Percentiles rank a stretch among this genome's conserved stretches.
phyloP scores from a whole-genome alignment of 2,797 vertebrate species.

The Sebastes vulpes region DNA sequence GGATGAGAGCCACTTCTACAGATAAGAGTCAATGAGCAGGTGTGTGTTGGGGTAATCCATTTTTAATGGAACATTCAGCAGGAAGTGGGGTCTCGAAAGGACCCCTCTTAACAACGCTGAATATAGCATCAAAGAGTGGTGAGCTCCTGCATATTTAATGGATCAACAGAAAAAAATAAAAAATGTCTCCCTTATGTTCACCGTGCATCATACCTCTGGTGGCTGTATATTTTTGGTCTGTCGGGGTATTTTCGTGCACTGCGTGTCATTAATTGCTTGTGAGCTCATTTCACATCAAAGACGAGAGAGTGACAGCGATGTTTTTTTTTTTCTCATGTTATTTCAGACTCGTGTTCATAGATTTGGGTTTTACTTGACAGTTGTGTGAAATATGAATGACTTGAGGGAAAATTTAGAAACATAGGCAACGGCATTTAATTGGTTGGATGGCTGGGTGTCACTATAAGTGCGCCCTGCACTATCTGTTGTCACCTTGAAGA shows the following conservation, averaged over 20 bases:
- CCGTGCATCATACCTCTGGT: not conserved
- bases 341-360: not conserved
- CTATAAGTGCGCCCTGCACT: not conserved
- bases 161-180: not conserved
- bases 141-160: slow-evolving; percentile 42
- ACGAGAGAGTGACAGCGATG: not conserved
- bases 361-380: slow-evolving; percentile 8
- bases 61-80: slow-evolving; percentile 70
- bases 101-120: slow-evolving; percentile 42
- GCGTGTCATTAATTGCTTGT: slow-evolving; percentile 9
- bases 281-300: slow-evolving; percentile 31
- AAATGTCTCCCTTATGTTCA: not conserved
- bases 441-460: not conserved
- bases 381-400: not conserved
- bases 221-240: not conserved
- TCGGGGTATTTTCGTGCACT: not conserved
- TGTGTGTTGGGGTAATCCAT: slow-evolving; percentile 56
- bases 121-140: slow-evolving; percentile 57
- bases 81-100: slow-evolving; percentile 53
- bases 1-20: slow-evolving; percentile 9
- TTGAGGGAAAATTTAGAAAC: not conserved
- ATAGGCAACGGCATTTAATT: not conserved
- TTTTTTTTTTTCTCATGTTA: not conserved
- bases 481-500: not conserved
- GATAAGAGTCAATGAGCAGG: slow-evolving; percentile 44